phyloP scores from a whole-genome alignment of 2,113 vertebrate genomes.

The Charina bottae region DNA sequence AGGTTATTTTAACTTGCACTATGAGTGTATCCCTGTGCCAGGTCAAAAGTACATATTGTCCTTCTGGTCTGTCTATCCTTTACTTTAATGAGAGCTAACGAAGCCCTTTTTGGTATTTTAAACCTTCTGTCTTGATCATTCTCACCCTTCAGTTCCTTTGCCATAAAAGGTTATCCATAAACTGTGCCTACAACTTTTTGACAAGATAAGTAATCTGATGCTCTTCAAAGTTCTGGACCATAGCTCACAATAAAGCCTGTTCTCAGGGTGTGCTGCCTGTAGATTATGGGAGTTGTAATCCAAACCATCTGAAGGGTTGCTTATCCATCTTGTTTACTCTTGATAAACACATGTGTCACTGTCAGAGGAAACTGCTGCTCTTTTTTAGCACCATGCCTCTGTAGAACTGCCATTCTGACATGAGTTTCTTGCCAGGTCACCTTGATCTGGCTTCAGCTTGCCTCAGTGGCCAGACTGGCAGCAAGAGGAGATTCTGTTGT shows the following conservation, averaged over 20 bases:
- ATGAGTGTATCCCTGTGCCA: background rate
- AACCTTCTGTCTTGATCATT: slow-evolving; percentile 15
- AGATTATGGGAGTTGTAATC: background rate
- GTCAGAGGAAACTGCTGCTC: background rate
- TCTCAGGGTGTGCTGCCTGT: background rate
- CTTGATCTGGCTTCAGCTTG: too few relatives aligned
- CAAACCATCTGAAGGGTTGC: background rate
- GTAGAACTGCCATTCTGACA: background rate
- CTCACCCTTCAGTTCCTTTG: background rate
- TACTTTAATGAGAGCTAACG: background rate
- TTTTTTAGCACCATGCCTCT: background rate
- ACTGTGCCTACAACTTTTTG: background rate
- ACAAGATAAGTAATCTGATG: background rate
- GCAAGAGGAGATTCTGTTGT: too few relatives aligned
- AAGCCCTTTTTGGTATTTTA: background rate
- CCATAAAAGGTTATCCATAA: slow-evolving; percentile 13
- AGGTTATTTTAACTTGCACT: background rate
- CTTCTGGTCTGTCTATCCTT: background rate
- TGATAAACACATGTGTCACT: background rate
- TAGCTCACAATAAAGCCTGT: background rate
- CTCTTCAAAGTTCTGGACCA: background rate
- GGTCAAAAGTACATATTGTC: background rate
- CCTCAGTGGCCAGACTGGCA: too few relatives aligned
- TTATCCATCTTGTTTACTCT: background rate
- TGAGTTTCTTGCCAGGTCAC: too few relatives aligned